Evolutionary conservation across 2,113 vertebrate genomes (phyloP), one percentile per base, ranked within the genome.

Genomic region (Rhadina sibilatrix): DNA sequence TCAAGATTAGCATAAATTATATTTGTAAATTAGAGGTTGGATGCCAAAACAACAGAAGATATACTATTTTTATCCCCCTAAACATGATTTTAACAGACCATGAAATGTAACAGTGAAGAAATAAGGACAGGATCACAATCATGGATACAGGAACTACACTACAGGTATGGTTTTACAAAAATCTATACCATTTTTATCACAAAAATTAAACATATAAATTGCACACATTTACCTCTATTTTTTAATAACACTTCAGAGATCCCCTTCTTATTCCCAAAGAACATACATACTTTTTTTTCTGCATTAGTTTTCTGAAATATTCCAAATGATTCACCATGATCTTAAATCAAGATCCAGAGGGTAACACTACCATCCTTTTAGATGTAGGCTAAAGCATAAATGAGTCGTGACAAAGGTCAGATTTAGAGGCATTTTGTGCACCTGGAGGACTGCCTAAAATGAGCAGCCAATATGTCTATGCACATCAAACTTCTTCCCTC

Each of bases 1-100:
- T 96, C 93, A 97, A 98, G 97, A 98, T 98, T 98, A 98, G 83
- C 96, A 98, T 98, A 97, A 96, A 97, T 97, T 97, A 97, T 95
- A 97, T 95, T 97, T 97, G 95, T 96, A 97, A 97, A 96, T 85
- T 87, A 93, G 94, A 94, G 95, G 94, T 96, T 95, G 90, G 71
- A 96, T 94, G 93, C 95, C 95, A 97, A 98, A 97, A 97, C 74
- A 97, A n/a, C 94, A 96, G 95, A 80, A 94, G 93, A 94, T 94
- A 90, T 59, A 92, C 96, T 97, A 97, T 97, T 97, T 97, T 95
- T 96, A 87, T 95, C 89, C 65, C 77, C n/a, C 90, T 93, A 97
- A 97, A 97, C 87, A 97, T 89, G 60, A 96, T 94, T 96, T 96
- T 23, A 89, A 63, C 87, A 91, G 78, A 87, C 59, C 87, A 95